Evolutionary conservation across 2,797 vertebrate genomes (phyloP).

Genomic region (Lacerta viridis): DNA sequence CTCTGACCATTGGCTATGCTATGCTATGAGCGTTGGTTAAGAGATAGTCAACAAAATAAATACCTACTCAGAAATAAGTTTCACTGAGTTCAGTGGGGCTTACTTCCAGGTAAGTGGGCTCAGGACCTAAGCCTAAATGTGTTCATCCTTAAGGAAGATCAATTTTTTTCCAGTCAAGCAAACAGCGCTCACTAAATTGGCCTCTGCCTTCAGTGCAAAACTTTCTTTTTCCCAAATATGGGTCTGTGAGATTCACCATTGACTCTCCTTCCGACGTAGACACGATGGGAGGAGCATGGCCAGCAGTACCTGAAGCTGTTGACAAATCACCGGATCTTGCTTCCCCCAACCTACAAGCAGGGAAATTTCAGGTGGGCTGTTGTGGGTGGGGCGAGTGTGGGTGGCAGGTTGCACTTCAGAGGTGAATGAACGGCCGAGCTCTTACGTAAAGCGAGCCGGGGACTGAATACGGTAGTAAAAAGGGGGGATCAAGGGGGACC

Average conservation of each 20-base stretch:
- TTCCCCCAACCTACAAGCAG: neutral
- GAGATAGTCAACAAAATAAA: no score
- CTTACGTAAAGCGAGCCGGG: neutral
- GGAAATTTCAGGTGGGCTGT: neutral
- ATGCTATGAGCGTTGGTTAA: no score
- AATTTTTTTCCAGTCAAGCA: neutral
- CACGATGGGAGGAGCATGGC: neutral
- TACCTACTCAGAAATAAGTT: neutral
- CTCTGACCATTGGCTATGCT: neutral
- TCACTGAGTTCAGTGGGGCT: neutral
- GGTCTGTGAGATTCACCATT: neutral
- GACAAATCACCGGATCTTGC: neutral
- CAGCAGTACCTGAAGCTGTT: neutral
- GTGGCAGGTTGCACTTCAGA: no score
- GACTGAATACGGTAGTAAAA: neutral
- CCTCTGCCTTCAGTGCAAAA: neutral
- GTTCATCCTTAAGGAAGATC: neutral
- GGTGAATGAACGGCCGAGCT: neutral
- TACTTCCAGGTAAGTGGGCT: neutral
- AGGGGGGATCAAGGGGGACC: neutral
- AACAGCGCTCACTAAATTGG: neutral
- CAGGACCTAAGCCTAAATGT: neutral
- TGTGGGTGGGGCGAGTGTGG: neutral
- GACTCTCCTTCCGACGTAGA: neutral
- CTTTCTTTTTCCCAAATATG: no score